Conservation (phyloP, 2,888 invertebrate species). For the Thera obeliscata region DNA sequence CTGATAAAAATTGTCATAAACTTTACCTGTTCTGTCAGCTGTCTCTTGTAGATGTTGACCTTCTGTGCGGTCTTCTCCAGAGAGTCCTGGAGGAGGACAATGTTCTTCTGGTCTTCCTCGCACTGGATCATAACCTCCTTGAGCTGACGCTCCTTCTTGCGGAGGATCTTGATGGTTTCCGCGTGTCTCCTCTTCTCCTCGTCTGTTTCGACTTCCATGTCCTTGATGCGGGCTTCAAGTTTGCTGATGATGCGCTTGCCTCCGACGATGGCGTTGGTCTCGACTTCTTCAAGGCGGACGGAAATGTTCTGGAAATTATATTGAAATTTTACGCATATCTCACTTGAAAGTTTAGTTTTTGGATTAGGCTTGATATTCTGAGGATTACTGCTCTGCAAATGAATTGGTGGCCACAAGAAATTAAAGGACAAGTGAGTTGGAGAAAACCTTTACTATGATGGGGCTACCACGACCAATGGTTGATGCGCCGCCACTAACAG, state of each 20-base stretch:
- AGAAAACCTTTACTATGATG: too few species aligned
- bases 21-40: conserved; percentile 94
- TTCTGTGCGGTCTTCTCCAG: conserved; percentile 95
- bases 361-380: too few species aligned
- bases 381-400: too few species aligned
- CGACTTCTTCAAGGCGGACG: conserved; percentile 97
- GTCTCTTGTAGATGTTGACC: conserved; percentile 97
- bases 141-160: conserved; percentile 98
- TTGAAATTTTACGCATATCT: neutral
- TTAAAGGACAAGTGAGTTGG: too few species aligned
- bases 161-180: conserved; percentile 98
- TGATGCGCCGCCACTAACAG: too few species aligned
- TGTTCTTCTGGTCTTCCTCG: conserved; percentile 98
- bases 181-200: conserved; percentile 99
- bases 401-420: too few species aligned
- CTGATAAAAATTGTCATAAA: neutral
- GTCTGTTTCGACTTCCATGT: conserved; percentile 96
- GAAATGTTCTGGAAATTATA: conserved; percentile 88
- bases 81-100: conserved; percentile 94
- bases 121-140: conserved; percentile 98
- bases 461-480: too few species aligned
- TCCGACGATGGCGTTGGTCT: conserved; percentile 98
- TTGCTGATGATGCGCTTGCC: conserved; percentile 99
- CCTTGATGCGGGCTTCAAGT: conserved; percentile 97
- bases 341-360: too few species aligned